A percentile compares a stretch with the other conserved stretches of the same genome.
phyloP scores from a whole-genome alignment of 2,797 vertebrate species.

The Cheirogaleus major region DNA sequence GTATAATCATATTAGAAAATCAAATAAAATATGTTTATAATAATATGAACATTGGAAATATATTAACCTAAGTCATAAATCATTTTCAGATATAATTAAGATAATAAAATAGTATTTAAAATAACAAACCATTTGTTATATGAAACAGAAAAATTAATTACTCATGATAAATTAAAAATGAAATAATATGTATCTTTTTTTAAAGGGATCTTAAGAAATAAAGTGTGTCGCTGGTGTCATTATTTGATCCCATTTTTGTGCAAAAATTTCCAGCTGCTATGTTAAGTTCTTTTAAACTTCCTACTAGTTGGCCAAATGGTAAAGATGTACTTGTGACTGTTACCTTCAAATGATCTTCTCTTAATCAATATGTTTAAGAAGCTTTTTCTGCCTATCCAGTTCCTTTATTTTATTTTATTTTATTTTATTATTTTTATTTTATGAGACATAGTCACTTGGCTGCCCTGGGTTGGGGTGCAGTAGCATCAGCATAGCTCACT shows the following conservation, averaged over 20 bases:
- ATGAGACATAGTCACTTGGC: no score
- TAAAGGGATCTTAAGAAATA: neutral
- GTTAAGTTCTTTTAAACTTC: neutral
- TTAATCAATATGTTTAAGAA: neutral
- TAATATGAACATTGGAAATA: neutral
- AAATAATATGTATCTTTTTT: neutral
- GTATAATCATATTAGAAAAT: neutral
- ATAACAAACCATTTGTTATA: neutral
- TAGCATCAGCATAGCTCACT: no score
- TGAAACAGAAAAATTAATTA: neutral
- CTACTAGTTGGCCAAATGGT: neutral
- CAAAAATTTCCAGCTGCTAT: neutral
- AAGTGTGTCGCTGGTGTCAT: neutral
- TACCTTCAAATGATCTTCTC: neutral
- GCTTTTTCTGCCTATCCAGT: neutral
- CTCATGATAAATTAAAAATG: neutral
- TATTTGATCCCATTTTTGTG: neutral
- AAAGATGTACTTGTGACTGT: neutral
- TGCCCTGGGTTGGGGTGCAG: no score
- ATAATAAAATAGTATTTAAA: neutral
- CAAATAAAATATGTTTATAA: neutral
- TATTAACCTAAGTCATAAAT: neutral
- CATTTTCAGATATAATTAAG: neutral
- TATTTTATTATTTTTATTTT: no score
- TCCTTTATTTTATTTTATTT: neutral